Percentiles rank a stretch among this genome's conserved stretches.
Evolutionary conservation across 2,113 vertebrate genomes (phyloP).

Genomic region (Neoarius graeffei): DNA sequence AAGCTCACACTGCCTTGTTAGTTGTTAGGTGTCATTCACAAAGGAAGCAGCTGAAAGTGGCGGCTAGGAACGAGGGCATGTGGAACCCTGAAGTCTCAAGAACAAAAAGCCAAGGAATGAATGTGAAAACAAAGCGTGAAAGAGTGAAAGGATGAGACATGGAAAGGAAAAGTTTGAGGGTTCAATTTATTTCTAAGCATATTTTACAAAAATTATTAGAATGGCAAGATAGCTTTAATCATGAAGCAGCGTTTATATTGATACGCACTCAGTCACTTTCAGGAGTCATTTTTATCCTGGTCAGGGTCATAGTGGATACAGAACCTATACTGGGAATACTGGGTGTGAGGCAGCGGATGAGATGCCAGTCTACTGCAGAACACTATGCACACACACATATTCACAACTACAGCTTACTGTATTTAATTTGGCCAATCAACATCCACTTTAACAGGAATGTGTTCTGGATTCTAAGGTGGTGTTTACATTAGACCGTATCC

Average conservation of each 20-base stretch:
- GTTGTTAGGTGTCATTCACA: constrained; percentile 17
- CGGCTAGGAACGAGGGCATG: background rate
- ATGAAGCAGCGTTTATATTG: background rate
- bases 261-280: background rate
- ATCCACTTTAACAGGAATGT: too few relatives aligned
- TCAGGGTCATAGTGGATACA: background rate
- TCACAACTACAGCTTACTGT: background rate
- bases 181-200: background rate
- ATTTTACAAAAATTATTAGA: background rate
- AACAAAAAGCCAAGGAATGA: background rate
- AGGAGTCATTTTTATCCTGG: background rate
- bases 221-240: background rate
- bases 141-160: background rate
- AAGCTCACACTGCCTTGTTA: constrained; percentile 21
- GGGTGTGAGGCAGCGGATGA: too few relatives aligned
- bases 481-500: too few relatives aligned
- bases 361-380: background rate
- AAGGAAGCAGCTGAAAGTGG: background rate
- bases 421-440: background rate
- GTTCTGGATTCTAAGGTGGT: too few relatives aligned
- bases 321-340: background rate
- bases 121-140: background rate
- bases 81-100: background rate
- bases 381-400: background rate
- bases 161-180: background rate